Evolutionary conservation across 2,888 invertebrate genomes (phyloP), one percentile per base, ranked within the genome.

Genomic region (Chymomyza fuscimana): DNA sequence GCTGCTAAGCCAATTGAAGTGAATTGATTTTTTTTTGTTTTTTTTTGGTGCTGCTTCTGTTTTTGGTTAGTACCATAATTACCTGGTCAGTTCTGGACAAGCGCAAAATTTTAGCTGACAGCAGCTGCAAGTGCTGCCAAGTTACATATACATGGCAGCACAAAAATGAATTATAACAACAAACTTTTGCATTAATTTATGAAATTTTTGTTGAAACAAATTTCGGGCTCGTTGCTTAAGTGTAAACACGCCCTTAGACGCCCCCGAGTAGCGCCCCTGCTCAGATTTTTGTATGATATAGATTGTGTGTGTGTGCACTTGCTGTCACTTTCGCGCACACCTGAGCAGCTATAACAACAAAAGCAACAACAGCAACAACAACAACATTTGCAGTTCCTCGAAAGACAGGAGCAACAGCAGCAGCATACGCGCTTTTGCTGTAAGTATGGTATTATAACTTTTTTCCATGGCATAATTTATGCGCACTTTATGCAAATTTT

Each of bases 401-500:
- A 12, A 29, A 58, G 29, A 36, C 60, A 60, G 60, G 9, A 32
- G 25, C 60, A 36, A 29, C 36, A 61, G 61, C 61, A 61, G 61
- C 61, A 61, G 46, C 61, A 40, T 19, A 40, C 60, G 36, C 51
- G 9, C 65, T 68, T 54, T 15, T 40, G 67, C 78, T 87, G 86
- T 83, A 83, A 83, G 88, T 83, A 83, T 78, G 89, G 88, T 79
- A 83, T 89, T 89, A 87, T 89, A 86, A 89, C 86, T 86, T 88
- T 85, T 80, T 79, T 86, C 71, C 77, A 86, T 76, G 86, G 80
- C 82, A 88, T 86, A 87, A 87, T 87, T 87, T 87, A 87, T 87
- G 86, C 85, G 78, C 85, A 88, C 79, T 89, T 89, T 87, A 87
- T 87, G 88, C 78, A 89, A 87, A 89, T 81, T 86, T 88, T 83